These are phyloP conservation scores for Nemoura dubitans DNA, from an alignment of 2,888 invertebrate genomes.

Conservation along the genomic window DNA sequence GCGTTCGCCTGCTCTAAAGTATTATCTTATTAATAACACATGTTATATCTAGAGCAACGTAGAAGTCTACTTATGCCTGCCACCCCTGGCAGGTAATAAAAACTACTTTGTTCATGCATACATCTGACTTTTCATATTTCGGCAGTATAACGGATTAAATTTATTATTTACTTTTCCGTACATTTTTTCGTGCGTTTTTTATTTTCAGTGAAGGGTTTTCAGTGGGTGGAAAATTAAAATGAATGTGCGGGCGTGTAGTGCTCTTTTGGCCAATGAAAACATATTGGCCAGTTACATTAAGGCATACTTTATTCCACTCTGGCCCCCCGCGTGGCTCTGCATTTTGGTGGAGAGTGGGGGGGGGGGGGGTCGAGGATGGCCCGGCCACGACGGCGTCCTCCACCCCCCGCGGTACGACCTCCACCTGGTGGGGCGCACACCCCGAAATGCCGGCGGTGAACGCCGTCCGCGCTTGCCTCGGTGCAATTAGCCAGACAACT, in stretches of 20 bases:
- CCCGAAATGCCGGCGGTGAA: too few species aligned
- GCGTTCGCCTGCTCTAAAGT: too few species aligned
- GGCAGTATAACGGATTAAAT: slow-evolving; percentile 37
- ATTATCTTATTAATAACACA: slow-evolving; percentile 35
- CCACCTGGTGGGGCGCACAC: too few species aligned
- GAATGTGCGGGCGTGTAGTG: slow-evolving; percentile 42
- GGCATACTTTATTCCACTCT: slow-evolving; percentile 42
- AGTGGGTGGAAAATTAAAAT: slow-evolving; percentile 46
- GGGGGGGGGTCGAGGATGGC: background rate
- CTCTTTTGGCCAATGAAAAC: slow-evolving; percentile 43
- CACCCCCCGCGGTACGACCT: background rate
- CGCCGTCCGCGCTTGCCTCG: background rate
- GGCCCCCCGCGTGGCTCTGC: too few species aligned
- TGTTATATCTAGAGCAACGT: slow-evolving; percentile 31
- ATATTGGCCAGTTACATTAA: slow-evolving; percentile 44
- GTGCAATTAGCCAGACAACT: background rate
- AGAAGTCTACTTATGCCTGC: slow-evolving; percentile 3
- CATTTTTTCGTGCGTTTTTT: background rate
- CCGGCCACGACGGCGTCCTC: background rate
- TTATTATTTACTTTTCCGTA: slow-evolving; percentile 36
- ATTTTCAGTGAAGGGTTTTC: slow-evolving; percentile 39
- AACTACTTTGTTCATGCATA: slow-evolving; percentile 37
- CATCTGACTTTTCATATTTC: background rate
- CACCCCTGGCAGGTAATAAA: slow-evolving; percentile 19
- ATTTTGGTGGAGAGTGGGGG: background rate